phyloP scores from a whole-genome alignment of 92 coral and sea anemone genomes.

The Epizoanthus fatuus region DNA sequence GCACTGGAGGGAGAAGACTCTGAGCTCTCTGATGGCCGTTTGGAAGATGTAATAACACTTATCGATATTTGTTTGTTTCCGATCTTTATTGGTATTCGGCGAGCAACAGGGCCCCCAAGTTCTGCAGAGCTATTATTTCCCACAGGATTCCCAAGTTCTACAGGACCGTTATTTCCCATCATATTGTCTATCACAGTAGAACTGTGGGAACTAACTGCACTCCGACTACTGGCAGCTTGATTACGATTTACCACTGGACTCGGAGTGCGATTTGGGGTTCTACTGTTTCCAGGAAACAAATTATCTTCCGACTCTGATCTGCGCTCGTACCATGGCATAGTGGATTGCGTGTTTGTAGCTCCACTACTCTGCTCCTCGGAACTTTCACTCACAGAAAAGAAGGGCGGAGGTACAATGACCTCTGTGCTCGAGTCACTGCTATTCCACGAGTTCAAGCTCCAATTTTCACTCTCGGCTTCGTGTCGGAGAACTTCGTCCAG shows the following conservation, averaged over 20 bases:
- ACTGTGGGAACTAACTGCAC: neutral
- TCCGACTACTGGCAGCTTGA: neutral
- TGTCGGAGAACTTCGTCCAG: constrained; percentile 90
- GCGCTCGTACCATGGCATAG: constrained; percentile 77
- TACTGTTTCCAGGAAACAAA: constrained; percentile 52
- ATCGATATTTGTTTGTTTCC: constrained; percentile 42
- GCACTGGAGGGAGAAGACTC: neutral
- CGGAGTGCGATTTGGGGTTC: constrained; percentile 16
- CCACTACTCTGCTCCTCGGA: constrained; percentile 39
- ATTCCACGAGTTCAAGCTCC: constrained; percentile 98
- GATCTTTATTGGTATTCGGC: constrained; percentile 32
- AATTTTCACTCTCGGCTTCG: constrained; percentile 96
- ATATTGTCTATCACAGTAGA: neutral
- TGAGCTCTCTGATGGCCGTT: neutral
- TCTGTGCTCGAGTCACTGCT: constrained; percentile 91
- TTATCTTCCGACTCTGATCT: constrained; percentile 85
- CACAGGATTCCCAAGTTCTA: neutral
- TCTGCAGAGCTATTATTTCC: neutral
- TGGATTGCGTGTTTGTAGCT: constrained; percentile 19
- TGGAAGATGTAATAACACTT: constrained; percentile 31
- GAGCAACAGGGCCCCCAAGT: constrained; percentile 13
- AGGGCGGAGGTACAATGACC: constrained; percentile 75
- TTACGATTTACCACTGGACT: constrained; percentile 13
- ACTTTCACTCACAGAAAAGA: constrained; percentile 28
- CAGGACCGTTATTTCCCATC: neutral